phyloP scores from a whole-genome alignment of 2,888 invertebrate species.

The Lydus trimaculatus region DNA sequence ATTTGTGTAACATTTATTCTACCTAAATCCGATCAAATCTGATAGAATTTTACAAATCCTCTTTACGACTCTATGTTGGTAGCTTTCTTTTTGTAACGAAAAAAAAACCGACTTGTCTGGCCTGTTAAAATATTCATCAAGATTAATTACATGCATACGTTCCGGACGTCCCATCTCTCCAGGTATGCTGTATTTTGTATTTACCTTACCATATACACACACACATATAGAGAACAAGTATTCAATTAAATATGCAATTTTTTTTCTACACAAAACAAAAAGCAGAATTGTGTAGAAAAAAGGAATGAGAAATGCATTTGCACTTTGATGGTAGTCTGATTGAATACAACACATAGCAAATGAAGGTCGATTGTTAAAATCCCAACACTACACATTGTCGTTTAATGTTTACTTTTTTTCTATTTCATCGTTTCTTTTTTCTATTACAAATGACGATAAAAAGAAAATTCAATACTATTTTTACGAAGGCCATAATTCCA shows the following conservation, averaged over 20 bases:
- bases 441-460: neutral
- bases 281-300: neutral
- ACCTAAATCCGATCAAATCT: slow-evolving; percentile 16
- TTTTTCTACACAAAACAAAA: neutral
- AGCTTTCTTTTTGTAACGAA: neutral
- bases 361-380: neutral
- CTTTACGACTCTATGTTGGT: slow-evolving; percentile 9
- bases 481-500: neutral
- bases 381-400: neutral
- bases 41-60: slow-evolving; percentile 7
- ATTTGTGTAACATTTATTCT: slow-evolving; percentile 7
- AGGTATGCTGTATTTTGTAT: slow-evolving; percentile 17
- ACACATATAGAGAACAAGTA: slow-evolving; percentile 32
- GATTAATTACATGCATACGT: slow-evolving; percentile 23
- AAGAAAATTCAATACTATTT: neutral
- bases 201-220: too few relatives aligned
- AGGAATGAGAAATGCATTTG: neutral
- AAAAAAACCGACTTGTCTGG: slow-evolving; percentile 3
- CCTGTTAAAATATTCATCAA: slow-evolving; percentile 32
- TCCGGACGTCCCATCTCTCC: neutral
- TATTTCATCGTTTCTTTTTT: neutral
- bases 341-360: neutral
- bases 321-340: neutral
- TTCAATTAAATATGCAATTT: slow-evolving; percentile 36
- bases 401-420: neutral